Base-by-base conservation (phyloP, 2,888 invertebrate genomes). In the Clusia tigrina region DNA sequence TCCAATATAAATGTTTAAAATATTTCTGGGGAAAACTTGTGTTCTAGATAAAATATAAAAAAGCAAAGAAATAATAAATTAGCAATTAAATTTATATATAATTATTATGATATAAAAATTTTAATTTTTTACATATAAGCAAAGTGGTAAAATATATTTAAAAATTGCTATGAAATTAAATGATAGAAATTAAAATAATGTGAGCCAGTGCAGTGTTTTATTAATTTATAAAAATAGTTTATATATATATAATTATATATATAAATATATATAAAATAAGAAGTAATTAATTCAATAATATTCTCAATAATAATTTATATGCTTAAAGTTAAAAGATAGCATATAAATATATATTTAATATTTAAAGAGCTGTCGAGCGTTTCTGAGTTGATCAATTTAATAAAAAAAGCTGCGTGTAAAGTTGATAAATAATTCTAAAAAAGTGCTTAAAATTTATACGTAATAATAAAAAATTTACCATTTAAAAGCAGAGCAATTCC, bases 21-120 rank as follows among this genome's bases (percentile, higher is more conserved):
- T 53, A 58, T 66, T 69, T 67, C 64, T 66, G 69, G 66, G 68
- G 69, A 67, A 70, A 71, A 71, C 67, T 71, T 70, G 72, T 73
- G 72, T 70, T 72, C 72, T 71, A 69, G 68, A 66, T 38, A 20
- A 55, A 58, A 52, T 38, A 58, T 62, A 65, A 68, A 54, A 62
- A 58, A 54, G 51, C 63, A 60, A 63, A 59, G 54, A 59, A 63
- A 59, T 53, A 58, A 32, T 48, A 54, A 48, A 59, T 20, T 9
- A 18, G 2, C 22, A 20, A 18, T 20, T 48, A 48, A 20, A 15
- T 48, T 48, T 32, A 32, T 32, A 32, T 32, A 32, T 32, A 32
- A 9, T 6, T 32, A 12, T 32, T 32, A 6, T 32, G 6, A 12
- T 32, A 32, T 32, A 32, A 32, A 32, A 32, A 48, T 24, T 46